Evolutionary conservation across 2,797 vertebrate genomes (phyloP), one percentile per base, ranked within the genome.

Genomic region (Danio jaintianensis): DNA sequence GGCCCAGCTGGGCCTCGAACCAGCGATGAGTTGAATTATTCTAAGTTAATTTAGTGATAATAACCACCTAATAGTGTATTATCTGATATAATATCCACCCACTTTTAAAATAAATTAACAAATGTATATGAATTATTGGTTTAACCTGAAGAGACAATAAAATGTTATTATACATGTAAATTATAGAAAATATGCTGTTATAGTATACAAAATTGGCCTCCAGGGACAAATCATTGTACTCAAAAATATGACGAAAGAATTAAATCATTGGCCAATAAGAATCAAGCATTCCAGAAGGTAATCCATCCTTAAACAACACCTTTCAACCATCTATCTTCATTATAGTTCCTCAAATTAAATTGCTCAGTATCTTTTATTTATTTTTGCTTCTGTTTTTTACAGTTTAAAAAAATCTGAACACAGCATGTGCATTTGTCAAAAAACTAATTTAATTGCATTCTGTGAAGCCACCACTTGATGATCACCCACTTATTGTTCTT

Each of bases 401-500:
- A 42, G 53, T 20, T 56, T 20, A 43, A 68, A 68, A 55, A 68
- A 67, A 58, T 2, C 4, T 47, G 3, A 1, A 13, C 52, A 58
- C 52, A 48, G 22, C 43, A 58, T 59, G 55, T 58, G 11, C 12
- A 40, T 47, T 47, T 43, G n/a, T 50, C 18, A 18, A 52, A n/a
- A 59, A 69, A 11, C 45, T 22, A 62, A 69, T 70, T 70, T 22
- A 61, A 71, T 79, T 53, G 47, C 52, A 7, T 53, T 79, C 56
- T 45, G 45, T 48, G 18, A 71, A 79, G 47, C 56, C 56, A 53
- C 36, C 67, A 15, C 43, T 52, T 43, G 38, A 79, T 79, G 58
- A 79, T 53, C 50, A 67, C 45, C 48, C 62, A 47, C 55, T 67
- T 56, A 66, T 50, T 56, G 42, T 70, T 70, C 55, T 70, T 71